phyloP scores from a whole-genome alignment of 2,797 vertebrate species.

The Trachops cirrhosus region DNA sequence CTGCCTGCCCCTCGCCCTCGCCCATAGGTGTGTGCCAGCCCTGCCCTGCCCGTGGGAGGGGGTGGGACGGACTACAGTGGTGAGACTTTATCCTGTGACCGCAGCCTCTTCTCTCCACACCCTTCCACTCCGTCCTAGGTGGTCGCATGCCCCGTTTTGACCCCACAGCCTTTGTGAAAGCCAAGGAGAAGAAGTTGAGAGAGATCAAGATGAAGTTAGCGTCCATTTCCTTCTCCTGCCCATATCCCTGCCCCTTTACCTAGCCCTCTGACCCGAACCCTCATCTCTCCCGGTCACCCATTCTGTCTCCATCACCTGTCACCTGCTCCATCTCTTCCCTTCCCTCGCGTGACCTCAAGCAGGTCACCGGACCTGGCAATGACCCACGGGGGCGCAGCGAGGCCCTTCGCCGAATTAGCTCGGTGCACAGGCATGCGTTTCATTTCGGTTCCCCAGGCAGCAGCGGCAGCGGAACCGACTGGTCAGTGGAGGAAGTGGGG shows the following conservation, averaged over 20 bases:
- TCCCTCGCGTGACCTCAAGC: background rate
- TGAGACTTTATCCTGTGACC: background rate
- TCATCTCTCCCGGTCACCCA: background rate
- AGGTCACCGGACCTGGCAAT: background rate
- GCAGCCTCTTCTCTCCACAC: background rate
- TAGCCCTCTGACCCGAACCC: background rate
- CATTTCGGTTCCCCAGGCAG: slow-evolving; percentile 78
- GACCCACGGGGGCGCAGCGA: background rate
- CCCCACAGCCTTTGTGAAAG: slow-evolving; percentile 93
- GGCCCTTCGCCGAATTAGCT: background rate
- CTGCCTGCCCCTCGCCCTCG: slow-evolving; percentile 82
- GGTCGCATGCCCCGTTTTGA: slow-evolving; percentile 87
- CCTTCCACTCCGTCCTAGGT: slow-evolving; percentile 75
- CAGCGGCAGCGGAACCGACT: slow-evolving; percentile 82
- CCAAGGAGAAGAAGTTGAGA: slow-evolving; percentile 87
- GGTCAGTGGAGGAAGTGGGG: slow-evolving; percentile 82
- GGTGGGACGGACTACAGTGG: accelerated
- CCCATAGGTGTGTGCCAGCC: slow-evolving; percentile 80
- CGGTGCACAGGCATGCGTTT: background rate
- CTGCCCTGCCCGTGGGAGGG: background rate
- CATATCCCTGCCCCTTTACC: accelerated
- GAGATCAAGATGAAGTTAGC: slow-evolving; percentile 89
- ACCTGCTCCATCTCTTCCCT: accelerated
- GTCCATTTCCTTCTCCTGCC: background rate
- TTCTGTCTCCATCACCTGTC: background rate